Evolutionary conservation across 37 sponge, comb jelly and placozoan species (phyloP).

Genomic region (Mnemiopsis leidyi): DNA sequence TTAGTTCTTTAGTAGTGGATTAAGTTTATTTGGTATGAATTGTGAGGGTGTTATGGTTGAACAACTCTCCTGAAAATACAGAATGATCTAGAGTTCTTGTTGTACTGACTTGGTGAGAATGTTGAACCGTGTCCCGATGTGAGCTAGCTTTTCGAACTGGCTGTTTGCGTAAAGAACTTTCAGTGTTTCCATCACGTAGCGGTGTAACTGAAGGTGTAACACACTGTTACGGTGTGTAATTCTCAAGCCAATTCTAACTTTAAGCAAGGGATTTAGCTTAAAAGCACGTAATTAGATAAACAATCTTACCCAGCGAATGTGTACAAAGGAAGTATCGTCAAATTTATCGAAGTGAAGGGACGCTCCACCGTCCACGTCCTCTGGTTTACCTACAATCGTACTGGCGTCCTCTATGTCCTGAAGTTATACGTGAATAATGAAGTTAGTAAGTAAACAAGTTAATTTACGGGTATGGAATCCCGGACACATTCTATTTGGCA

Average conservation of each 20-base stretch:
- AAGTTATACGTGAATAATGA: neutral
- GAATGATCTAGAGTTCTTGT: no score
- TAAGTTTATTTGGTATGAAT: no score
- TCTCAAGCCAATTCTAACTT: no score
- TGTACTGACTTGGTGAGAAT: conserved; percentile 38
- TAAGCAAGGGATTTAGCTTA: no score
- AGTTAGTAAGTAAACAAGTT: no score
- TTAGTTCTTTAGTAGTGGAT: no score
- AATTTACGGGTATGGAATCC: no score
- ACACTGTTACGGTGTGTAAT: no score
- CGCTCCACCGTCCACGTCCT: conserved; percentile 3
- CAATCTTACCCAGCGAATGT: conserved; percentile 55
- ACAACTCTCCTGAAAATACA: no score
- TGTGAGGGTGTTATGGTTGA: no score
- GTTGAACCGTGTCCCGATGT: conserved; percentile 58
- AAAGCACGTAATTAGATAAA: no score
- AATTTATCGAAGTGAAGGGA: conserved; percentile 39
- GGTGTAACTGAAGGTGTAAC: conserved; percentile 21
- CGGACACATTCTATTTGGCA: no score
- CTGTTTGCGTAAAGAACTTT: conserved; percentile 16
- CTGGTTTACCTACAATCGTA: conserved; percentile 37
- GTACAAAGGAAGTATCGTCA: conserved; percentile 43
- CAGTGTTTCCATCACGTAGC: conserved; percentile 59
- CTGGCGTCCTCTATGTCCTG: conserved; percentile 61
- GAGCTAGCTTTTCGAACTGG: conserved; percentile 40